Evolutionary conservation across 2,797 vertebrate species (phyloP), one percentile per base, ranked within the genome.

Genomic region (Sebastes steindachneri): DNA sequence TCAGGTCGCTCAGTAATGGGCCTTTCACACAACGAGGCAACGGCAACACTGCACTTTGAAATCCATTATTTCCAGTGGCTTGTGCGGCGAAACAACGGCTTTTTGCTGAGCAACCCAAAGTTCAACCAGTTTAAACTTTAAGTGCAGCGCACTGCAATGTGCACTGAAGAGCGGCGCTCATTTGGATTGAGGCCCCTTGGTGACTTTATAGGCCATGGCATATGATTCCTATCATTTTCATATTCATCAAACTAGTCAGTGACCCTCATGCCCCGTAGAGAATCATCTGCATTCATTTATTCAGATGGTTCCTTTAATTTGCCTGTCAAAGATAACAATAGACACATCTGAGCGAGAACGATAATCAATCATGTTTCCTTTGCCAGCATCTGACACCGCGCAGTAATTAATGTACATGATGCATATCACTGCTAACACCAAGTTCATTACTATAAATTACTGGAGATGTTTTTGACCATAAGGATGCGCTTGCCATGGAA

Each of bases 401-500:
- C n/a, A 68, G 72, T 86, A 81, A 83, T 84, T 53, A 41, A 57
- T 81, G 41, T 54, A 70, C 41, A 72, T 53, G 72, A 77, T 85
- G 78, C 83, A 84, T 79, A 71, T 79, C 74, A 72, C 28, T 57
- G 23, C 65, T 31, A 70, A 86, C 67, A 77, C 48, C 3, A 57
- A 23, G 83, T 79, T 83, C 66, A 88, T 81, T 60, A 35, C 57
- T 53, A 62, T 78, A 57, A 76, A 84, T 87, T 57, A 75, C 74
- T 73, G 23, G 55, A 58, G 35, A 83, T 77, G 69, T 84, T 89
- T 87, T 45, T 80, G 70, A 88, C 73, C 64, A 80, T 83, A 77
- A 81, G 73, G 83, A 82, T 76, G 85, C 45, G 79, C 53, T 53
- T 57, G 55, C 80, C 69, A 92, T 89, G 91, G 91, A 93, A 94